Base-by-base conservation (phyloP, 2,888 invertebrate genomes). In the Agrochola circellaris region DNA sequence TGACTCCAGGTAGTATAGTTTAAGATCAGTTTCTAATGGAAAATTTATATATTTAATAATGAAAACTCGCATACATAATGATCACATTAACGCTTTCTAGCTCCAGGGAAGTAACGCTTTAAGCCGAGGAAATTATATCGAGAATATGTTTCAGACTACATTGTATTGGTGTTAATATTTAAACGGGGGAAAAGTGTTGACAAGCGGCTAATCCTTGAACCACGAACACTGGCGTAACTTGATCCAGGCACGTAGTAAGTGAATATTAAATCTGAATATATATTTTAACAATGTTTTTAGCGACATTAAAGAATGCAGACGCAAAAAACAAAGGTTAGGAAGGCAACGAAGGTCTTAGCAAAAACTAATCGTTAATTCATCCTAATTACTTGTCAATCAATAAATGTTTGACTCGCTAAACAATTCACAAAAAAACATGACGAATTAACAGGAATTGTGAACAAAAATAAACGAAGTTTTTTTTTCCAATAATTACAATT, bases 31-130 rank as follows among this genome's bases (percentile, higher is more conserved):
- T 66, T 77, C 58, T 73, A 75, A 66, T 73, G 58, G 67, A 76
- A 85, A 73, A 82, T 82, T 13, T 23, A 71, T 73, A 34, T 38
- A 62, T 62, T 60, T 70, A 73, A 62, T 73, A 68, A 51, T 73
- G 82, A 74, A 71, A 83, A 85, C 72, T n/a, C 71, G 70, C 85
- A 56, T 42, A 71, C 26, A 48, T 73, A 69, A 85, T 77, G 23
- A 61, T 66, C 20, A 69, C 6, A 56, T 72, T 82, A 26, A 68
- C 73, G 48, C 60, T 85, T 77, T 85, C 83, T 83, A 64, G 48
- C 82, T 85, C 13, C 13, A 77, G 66, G 73, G 85, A 60, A 69
- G 68, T 68, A 65, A 66, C 23, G 62, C 62, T 58, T 76, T 42
- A 61, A 64, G 34, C 26, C 42, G n/a, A 62, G 48, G 34, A 68